Evolutionary conservation across 2,888 invertebrate species (phyloP), one percentile per base, ranked within the genome.

Genomic region (Lapara coniferarum): DNA sequence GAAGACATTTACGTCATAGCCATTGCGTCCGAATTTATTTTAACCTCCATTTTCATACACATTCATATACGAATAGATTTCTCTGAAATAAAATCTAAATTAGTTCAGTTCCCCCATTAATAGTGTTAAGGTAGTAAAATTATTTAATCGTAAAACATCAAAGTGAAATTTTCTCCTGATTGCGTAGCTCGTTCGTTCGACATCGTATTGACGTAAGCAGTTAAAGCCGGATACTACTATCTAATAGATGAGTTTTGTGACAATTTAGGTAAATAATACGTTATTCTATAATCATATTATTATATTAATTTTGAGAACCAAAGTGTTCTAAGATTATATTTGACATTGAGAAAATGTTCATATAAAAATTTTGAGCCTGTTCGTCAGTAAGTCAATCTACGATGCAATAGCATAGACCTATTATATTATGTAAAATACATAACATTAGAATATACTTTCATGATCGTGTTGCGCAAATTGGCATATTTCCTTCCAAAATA

Each of bases 101-200:
- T 63, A 49, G 49, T 63, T 46, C 49, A 13, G 63, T 63, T 63
- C 63, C 49, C 49, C 63, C 63, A 69, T 69, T 69, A 69, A 63
- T 63, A 69, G 53, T 63, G 55, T 66, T 66, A 46, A 57, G 25
- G 57, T 55, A 51, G 57, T 69, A 56, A 69, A 69, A 66, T 69
- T 37, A 69, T 55, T 56, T 30, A 66, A 69, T 66, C 69, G 57
- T 69, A 66, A 69, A 69, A 69, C 52, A 70, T 63, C 66, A 69
- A 58, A 66, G 52, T 66, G 53, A 67, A 72, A 70, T 67, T 71
- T 68, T 69, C 57, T 67, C 56, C 63, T 69, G 66, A 66, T 66
- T 71, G 69, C 68, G 69, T 70, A 55, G 69, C 69, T 56, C 10
- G 5, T n/a, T 10, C 66, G 30, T 66, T 14, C 25, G 12, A 49